Evolutionary conservation across 2,113 vertebrate genomes (phyloP).

Genomic region (Alethe diademata): DNA sequence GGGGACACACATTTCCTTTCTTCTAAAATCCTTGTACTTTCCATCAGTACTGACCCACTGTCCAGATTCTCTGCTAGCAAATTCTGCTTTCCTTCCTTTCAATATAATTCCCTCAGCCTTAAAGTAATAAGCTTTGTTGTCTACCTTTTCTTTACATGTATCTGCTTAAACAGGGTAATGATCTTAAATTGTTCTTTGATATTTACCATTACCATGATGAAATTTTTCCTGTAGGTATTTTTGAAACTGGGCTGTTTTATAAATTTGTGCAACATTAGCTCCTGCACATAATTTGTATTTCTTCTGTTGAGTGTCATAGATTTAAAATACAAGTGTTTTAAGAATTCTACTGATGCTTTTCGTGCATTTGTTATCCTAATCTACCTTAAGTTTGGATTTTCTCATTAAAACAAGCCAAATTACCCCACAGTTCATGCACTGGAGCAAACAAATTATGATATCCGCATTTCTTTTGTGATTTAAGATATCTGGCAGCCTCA

Average conservation of each 20-base stretch:
- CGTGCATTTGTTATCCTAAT: background rate
- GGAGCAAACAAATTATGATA: background rate
- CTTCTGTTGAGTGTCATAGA: background rate
- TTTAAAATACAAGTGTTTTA: background rate
- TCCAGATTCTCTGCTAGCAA: background rate
- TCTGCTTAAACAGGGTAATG: background rate
- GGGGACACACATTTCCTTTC: background rate
- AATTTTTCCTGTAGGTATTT: background rate
- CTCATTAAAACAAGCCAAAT: background rate
- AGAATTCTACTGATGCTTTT: background rate
- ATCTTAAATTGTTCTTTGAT: background rate
- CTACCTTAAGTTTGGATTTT: background rate
- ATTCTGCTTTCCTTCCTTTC: background rate
- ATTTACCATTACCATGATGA: background rate
- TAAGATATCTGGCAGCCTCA: background rate
- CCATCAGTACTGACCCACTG: accelerated
- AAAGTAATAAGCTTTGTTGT: background rate
- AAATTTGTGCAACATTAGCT: background rate
- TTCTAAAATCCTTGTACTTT: background rate
- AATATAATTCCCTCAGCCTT: background rate
- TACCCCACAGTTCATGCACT: background rate
- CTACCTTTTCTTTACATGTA: background rate
- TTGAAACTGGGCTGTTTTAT: background rate
- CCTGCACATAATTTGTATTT: background rate
- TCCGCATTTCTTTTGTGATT: background rate